phyloP scores from a whole-genome alignment of 1,140 invertebrate genomes.

The Drosophila nasuta region DNA sequence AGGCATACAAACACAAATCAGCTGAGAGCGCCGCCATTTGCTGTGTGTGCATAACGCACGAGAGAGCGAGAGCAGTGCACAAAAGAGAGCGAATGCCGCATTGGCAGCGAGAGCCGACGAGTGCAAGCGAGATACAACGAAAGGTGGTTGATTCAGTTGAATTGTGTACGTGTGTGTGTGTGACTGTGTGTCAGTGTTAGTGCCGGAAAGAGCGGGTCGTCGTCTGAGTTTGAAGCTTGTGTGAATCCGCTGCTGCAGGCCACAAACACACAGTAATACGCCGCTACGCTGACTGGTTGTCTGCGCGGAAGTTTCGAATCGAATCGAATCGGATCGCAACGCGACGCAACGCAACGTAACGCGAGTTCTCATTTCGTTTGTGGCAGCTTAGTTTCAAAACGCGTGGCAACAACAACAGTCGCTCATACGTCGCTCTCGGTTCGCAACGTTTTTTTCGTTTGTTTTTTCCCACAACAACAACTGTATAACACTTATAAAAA shows the following conservation, averaged over 20 bases:
- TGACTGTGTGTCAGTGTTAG: constrained; percentile 11
- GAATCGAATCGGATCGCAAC: constrained; percentile 37
- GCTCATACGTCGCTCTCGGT: constrained; percentile 37
- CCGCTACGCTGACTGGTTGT: constrained; percentile 70
- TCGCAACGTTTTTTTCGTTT: constrained; percentile 38
- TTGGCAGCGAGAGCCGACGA: background rate
- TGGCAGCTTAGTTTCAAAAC: constrained; percentile 36
- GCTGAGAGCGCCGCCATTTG: constrained; percentile 81
- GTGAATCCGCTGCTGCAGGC: constrained; percentile 29
- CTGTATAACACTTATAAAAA: constrained; percentile 10
- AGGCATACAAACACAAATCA: constrained; percentile 64
- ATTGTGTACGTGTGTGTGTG: background rate
- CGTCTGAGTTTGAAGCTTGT: constrained; percentile 38
- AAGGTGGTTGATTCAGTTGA: constrained; percentile 27
- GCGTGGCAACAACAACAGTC: constrained; percentile 54
- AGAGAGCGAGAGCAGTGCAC: constrained; percentile 48
- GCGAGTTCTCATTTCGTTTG: constrained; percentile 25
- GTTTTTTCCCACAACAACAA: constrained; percentile 25
- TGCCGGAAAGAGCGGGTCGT: constrained; percentile 28
- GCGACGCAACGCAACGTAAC: constrained; percentile 19
- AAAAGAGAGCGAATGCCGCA: constrained; percentile 18
- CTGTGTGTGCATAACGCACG: constrained; percentile 21
- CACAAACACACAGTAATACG: constrained; percentile 71
- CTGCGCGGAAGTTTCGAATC: constrained; percentile 42
- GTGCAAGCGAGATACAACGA: constrained; percentile 41